A percentile compares a stretch with the other conserved stretches of the same genome.
phyloP scores from a whole-genome alignment of 2,888 invertebrate species.

The Sabatieria punctata region DNA sequence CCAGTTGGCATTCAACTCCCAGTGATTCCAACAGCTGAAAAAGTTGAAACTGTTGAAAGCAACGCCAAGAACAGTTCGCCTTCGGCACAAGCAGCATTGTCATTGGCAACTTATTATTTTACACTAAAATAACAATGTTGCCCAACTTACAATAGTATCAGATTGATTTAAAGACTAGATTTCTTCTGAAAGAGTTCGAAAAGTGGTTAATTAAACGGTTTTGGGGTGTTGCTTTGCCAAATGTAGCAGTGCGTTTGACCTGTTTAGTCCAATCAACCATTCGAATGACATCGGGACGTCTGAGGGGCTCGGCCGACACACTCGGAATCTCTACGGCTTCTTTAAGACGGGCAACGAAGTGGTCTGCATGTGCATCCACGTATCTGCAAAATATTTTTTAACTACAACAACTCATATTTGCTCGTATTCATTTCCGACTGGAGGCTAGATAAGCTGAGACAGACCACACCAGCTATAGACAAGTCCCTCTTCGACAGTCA shows the following conservation, averaged over 20 bases:
- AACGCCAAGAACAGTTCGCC: background rate
- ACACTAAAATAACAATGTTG: too few relatives aligned
- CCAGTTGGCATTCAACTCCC: conserved; percentile 53
- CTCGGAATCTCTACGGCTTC: conserved; percentile 82
- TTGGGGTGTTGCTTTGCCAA: too few relatives aligned
- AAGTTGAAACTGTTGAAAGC: background rate
- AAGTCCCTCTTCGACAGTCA: too few relatives aligned
- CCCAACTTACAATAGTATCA: too few relatives aligned
- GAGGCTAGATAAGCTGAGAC: too few relatives aligned
- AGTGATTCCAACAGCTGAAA: conserved; percentile 28
- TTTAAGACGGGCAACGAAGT: conserved; percentile 57
- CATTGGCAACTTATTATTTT: background rate
- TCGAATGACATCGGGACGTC: conserved; percentile 55
- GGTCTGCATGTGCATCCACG: conserved; percentile 56
- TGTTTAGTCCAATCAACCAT: conserved; percentile 60
- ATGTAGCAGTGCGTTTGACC: conserved; percentile 11
- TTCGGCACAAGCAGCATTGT: background rate
- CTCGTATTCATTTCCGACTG: too few relatives aligned
- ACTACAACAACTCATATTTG: too few relatives aligned
- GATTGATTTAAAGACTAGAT: too few relatives aligned
- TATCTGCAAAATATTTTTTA: too few relatives aligned
- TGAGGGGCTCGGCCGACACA: conserved; percentile 76
- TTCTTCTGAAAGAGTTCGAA: too few relatives aligned
- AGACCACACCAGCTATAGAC: too few relatives aligned
- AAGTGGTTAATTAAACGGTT: too few relatives aligned